Base-by-base conservation (phyloP, 1,140 invertebrate species). In the Camponotus floridanus region DNA sequence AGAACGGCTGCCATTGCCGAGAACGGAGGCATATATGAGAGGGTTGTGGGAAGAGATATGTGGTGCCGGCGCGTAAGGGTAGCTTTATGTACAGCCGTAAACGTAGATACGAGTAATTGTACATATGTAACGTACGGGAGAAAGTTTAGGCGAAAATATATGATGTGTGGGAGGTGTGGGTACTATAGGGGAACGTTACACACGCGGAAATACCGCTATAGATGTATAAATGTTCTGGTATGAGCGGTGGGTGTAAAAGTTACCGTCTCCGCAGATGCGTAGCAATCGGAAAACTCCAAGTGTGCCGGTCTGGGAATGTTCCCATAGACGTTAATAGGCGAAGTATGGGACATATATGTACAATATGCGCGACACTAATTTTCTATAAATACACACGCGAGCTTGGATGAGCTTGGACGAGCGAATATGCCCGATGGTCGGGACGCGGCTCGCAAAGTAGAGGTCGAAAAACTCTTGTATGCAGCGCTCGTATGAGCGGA, bases 401-500 rank as follows among this genome's bases (percentile, higher is more conserved):
- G 21, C 18, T 31, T 61, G 36, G 1, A 42, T 42, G 13, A 9
- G n/a, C 31, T 36, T 21, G 55, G 3, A 21, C 6, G 26, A 26
- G 26, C 21, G 31, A 36, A 62, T 31, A 45, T 65, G 48, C 36
- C 0, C 39, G 55, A 13, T 9, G 78, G 42, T 31, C 21, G 62
- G 18, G 61, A 86, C 67, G 57, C 21, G 85, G 55, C 21, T 76
- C n/a, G 87, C 86, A 73, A 83, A 87, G 68, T 45, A 88, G 88
- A 88, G 88, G 87, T 88, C 68, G 90, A 91, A 89, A 91, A 90
- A 93, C 86, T 93, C 94, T 93, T 88, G 92, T 94, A 95, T 94
- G 93, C 94, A 85, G 89, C 88, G 91, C 92, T 91, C 93, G 93
- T 94, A 89, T 91, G 91, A 90, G 83, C 85, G 93, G 93, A 94